phyloP scores from a whole-genome alignment of 2,113 vertebrate genomes.

The Sitta europaea region DNA sequence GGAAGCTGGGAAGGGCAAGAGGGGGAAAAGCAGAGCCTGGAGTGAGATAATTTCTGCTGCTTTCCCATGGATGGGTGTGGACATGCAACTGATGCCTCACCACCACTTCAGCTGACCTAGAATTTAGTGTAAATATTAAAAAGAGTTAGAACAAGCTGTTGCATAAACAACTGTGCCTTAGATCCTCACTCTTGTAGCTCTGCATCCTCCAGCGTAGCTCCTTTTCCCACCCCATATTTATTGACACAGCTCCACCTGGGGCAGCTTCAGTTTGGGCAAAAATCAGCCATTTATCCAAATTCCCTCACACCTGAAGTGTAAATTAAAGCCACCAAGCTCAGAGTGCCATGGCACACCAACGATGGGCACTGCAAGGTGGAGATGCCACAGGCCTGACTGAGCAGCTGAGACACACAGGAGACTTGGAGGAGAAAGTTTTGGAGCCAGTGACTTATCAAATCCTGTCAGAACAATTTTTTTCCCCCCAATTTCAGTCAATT shows the following conservation, averaged over 20 bases:
- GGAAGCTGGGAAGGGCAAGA: background rate
- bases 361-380: background rate
- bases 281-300: background rate
- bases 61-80: background rate
- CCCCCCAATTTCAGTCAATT: constrained; percentile 36
- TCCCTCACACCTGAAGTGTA: rapidly evolving
- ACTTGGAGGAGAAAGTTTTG: background rate
- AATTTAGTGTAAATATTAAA: background rate
- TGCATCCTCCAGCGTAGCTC: rapidly evolving
- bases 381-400: background rate
- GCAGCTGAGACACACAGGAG: constrained; percentile 7
- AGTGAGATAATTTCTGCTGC: background rate
- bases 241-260: background rate
- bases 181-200: background rate
- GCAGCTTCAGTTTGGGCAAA: background rate
- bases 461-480: constrained; percentile 45
- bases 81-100: background rate
- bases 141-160: background rate
- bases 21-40: background rate
- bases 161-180: rapidly evolving
- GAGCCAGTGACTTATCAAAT: constrained; percentile 34
- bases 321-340: background rate
- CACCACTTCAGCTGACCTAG: background rate
- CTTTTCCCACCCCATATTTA: background rate
- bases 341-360: background rate